phyloP scores from a whole-genome alignment of 2,888 invertebrate genomes.

The Salticus scenicus region DNA sequence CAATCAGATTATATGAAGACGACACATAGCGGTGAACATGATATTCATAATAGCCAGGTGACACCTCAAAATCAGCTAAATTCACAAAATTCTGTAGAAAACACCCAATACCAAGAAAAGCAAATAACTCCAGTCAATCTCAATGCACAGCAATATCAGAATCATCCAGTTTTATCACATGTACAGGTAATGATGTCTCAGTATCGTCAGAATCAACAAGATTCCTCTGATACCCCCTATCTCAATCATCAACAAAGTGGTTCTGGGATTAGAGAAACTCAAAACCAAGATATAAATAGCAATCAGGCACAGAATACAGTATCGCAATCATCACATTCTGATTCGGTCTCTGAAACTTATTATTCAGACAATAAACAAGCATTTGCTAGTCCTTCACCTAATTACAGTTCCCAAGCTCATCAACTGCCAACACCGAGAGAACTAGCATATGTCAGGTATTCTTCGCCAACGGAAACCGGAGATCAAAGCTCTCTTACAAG shows the following conservation, averaged over 20 bases:
- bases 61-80: neutral
- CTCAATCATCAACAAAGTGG: neutral
- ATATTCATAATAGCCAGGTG: neutral
- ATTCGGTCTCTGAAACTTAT: neutral
- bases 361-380: conserved; percentile 13
- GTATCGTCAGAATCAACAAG: neutral
- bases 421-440: neutral
- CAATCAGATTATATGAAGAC: neutral
- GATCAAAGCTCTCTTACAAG: neutral
- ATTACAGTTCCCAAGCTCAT: neutral
- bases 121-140: neutral
- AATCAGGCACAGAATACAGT: neutral
- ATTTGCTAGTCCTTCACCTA: neutral
- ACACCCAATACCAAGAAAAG: neutral
- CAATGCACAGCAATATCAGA: neutral
- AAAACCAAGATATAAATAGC: neutral
- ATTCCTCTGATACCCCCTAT: neutral
- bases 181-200: neutral
- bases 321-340: neutral
- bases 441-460: neutral
- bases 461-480: neutral
- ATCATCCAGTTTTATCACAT: neutral
- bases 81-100: neutral
- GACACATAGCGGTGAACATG: neutral
- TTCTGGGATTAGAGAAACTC: neutral